Base-by-base conservation (phyloP, 2,797 vertebrate species). In the Setipinna tenuifilis region DNA sequence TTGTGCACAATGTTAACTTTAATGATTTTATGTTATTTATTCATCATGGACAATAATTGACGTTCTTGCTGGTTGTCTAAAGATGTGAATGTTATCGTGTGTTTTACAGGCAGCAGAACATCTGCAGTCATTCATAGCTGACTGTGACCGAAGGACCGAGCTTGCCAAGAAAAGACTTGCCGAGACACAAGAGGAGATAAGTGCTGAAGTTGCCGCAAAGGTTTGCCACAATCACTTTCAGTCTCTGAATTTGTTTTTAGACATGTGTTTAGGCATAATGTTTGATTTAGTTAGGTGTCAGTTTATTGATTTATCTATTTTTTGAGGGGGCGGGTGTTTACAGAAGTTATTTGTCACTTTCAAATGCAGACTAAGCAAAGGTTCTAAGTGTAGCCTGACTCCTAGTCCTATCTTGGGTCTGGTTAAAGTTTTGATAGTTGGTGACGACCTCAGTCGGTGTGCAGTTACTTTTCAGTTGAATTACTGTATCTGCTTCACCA, bases 111-210 rank as follows among this genome's bases (percentile, higher is more conserved):
- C 98, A 85, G 96, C 98, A 83, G 98, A 99, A 91, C 98, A 99
- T 91, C 95, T 99, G 91, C 98, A 99, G 92, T 98, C 98, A 44
- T 99, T 99, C 91, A 99, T 99, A 59, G 97, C 97, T 7, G 98
- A 99, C 92, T 99, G 98, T 54, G 98, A 99, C 91, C 94, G 98
- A 89, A 96, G 97, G 92, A 99, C 98, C 44, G 98, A 99, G 93
- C 95, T 99, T 88, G 98, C 98, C 58, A 99, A 99, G 93, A 99
- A 99, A 93, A 96, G 98, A 90, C 94, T 99, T 87, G 98, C 97
- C 23, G 98, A 99, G 94, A 99, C 98, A 3, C 98, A 99, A 90
- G 98, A 99, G 91, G 98, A 99, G 93, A 99, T 99, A 92, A 99
- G 98, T 28, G 98, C 98, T 86, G 98, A 99, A 95, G 98, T 99